These are phyloP conservation scores for Drosophila azteca DNA, from an alignment of 1,140 invertebrate species.

Conservation along the genomic window DNA sequence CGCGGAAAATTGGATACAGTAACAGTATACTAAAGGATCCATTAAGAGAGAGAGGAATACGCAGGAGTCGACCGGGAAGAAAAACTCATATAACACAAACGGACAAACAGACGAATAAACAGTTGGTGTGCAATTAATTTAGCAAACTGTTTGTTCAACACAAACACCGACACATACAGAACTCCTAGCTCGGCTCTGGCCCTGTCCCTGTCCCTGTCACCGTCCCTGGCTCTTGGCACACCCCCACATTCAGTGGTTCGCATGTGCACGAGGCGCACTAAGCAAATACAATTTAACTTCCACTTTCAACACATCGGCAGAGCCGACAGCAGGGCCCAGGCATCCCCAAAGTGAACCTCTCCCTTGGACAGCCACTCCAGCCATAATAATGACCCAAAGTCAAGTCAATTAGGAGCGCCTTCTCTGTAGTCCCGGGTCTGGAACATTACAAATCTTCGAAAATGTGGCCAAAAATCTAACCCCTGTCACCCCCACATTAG, in stretches of 20 bases:
- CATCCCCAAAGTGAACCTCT: constrained; percentile 1
- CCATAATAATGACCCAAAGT: constrained; percentile 51
- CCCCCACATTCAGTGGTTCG: constrained; percentile 5
- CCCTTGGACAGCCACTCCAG: not conserved
- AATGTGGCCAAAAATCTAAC: constrained; percentile 23
- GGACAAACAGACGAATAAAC: constrained; percentile 62
- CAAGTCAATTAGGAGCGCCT: constrained; percentile 69
- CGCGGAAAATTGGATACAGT: not conserved
- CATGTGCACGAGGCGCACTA: constrained; percentile 53
- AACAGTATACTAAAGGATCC: not conserved
- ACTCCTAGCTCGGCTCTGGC: no score
- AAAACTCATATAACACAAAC: constrained; percentile 49
- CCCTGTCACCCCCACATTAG: constrained; percentile 11
- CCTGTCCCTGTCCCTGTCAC: no score
- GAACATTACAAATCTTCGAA: constrained; percentile 35
- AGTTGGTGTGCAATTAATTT: constrained; percentile 82
- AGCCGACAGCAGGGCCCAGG: not conserved
- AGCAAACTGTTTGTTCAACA: constrained; percentile 74
- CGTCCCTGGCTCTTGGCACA: no score
- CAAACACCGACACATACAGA: constrained; percentile 44
- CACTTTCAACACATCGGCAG: constrained; percentile 68
- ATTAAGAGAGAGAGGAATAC: constrained; percentile 11
- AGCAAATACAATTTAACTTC: constrained; percentile 81
- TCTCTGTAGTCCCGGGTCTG: constrained; percentile 8
- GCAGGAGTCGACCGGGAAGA: not conserved